These are phyloP conservation scores for Botia kubotai DNA, from an alignment of 2,797 vertebrate species.

Conservation along the genomic window DNA sequence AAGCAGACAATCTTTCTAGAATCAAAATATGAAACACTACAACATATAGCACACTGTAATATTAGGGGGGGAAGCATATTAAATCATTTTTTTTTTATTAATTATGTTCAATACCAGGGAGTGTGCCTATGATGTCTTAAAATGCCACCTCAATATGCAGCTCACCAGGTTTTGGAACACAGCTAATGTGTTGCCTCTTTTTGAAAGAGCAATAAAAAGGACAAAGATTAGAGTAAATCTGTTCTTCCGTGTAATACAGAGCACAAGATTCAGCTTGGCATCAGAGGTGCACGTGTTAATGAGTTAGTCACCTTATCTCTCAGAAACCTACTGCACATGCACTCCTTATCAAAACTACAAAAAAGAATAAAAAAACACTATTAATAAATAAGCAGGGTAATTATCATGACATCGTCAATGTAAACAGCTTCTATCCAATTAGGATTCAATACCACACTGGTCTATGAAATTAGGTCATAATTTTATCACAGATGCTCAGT, in stretches of 20 bases:
- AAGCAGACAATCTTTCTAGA: too few relatives aligned
- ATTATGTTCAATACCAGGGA: not conserved
- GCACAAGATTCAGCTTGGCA: constrained; percentile 7
- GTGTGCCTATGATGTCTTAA: not conserved
- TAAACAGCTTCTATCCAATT: constrained; percentile 53
- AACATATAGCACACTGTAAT: too few relatives aligned
- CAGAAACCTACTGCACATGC: constrained; percentile 30
- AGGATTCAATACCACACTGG: constrained; percentile 40
- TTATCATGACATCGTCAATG: constrained; percentile 46
- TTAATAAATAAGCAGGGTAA: constrained; percentile 41
- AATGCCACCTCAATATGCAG: not conserved
- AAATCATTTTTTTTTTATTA: too few relatives aligned
- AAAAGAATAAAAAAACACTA: not conserved
- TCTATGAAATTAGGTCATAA: constrained; percentile 37
- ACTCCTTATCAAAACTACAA: constrained; percentile 36
- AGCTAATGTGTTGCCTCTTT: constrained; percentile 36
- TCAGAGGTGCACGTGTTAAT: constrained; percentile 20
- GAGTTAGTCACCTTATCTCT: constrained; percentile 40
- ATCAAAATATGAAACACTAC: too few relatives aligned
- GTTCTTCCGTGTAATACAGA: constrained; percentile 24
- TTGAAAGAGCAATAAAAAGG: constrained; percentile 21
- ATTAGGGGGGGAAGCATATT: too few relatives aligned
- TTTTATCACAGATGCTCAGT: constrained; percentile 47
- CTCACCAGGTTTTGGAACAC: not conserved
- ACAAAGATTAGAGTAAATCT: constrained; percentile 23